phyloP scores from a whole-genome alignment of 2,888 invertebrate genomes.

The Morpho helenor region DNA sequence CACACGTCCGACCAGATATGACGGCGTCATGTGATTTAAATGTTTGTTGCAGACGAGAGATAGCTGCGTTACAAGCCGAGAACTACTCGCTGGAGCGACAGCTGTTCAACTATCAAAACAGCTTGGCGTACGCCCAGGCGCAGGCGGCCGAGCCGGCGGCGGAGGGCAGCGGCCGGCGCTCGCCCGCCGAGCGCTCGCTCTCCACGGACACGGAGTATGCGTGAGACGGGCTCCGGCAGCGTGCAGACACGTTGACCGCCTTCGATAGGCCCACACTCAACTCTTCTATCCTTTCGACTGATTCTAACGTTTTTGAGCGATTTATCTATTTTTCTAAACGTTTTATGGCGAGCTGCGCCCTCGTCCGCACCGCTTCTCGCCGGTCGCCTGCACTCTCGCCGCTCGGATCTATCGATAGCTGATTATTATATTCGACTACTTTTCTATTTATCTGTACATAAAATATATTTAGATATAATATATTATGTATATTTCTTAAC shows the following conservation, averaged over 20 bases:
- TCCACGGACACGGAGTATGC: constrained; percentile 87
- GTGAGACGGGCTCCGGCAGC: constrained; percentile 66
- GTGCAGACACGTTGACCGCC: constrained; percentile 30
- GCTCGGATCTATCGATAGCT: constrained; percentile 76
- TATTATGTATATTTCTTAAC: constrained; percentile 78
- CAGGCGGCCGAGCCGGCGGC: constrained; percentile 73
- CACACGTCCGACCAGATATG: too few relatives aligned
- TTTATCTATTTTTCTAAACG: constrained; percentile 79
- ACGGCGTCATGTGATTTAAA: background rate
- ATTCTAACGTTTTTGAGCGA: constrained; percentile 77
- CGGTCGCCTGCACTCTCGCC: constrained; percentile 77
- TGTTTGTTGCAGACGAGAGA: constrained; percentile 82
- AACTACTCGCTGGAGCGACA: constrained; percentile 90
- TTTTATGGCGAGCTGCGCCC: constrained; percentile 77
- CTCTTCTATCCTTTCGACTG: constrained; percentile 74
- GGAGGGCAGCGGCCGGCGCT: constrained; percentile 58
- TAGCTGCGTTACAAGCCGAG: constrained; percentile 88
- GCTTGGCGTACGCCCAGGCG: constrained; percentile 85
- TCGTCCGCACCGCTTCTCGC: constrained; percentile 76
- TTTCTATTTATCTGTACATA: constrained; percentile 79
- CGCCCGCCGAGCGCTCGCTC: constrained; percentile 79
- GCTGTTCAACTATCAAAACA: constrained; percentile 90
- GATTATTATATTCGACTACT: constrained; percentile 77
- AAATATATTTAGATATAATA: constrained; percentile 79
- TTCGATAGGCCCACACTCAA: constrained; percentile 47